Conservation (phyloP, 2,113 vertebrate genomes). For the Otis tarda region DNA sequence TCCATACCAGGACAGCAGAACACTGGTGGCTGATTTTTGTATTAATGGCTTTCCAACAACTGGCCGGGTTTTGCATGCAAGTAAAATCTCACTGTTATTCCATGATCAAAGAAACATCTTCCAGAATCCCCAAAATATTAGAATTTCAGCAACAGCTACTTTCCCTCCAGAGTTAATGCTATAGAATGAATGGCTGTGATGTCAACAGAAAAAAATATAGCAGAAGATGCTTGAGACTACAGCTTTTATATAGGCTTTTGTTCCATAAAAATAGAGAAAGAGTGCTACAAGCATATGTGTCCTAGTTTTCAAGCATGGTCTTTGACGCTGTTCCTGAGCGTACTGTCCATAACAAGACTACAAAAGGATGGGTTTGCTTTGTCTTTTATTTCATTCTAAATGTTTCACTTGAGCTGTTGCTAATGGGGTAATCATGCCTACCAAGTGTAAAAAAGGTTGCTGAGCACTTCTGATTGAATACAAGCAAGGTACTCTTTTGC, state of each 20-base stretch:
- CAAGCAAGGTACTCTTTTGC: not conserved
- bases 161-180: not conserved
- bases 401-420: not conserved
- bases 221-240: not conserved
- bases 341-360: not conserved
- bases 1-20: not conserved
- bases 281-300: not conserved
- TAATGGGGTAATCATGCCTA: not conserved
- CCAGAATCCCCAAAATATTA: not conserved
- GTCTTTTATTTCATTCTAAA: not conserved
- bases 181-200: not conserved
- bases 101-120: not conserved
- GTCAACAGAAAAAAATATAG: not conserved
- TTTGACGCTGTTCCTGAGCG: not conserved
- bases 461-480: not conserved
- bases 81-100: not conserved
- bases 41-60: not conserved
- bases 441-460: not conserved
- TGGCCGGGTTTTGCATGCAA: not conserved
- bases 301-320: not conserved
- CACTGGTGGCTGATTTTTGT: not conserved
- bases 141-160: not conserved
- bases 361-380: not conserved
- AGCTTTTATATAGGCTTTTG: not conserved
- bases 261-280: not conserved